Evolutionary conservation across 2,888 invertebrate species (phyloP).

Genomic region (Osedax fenrisi): DNA sequence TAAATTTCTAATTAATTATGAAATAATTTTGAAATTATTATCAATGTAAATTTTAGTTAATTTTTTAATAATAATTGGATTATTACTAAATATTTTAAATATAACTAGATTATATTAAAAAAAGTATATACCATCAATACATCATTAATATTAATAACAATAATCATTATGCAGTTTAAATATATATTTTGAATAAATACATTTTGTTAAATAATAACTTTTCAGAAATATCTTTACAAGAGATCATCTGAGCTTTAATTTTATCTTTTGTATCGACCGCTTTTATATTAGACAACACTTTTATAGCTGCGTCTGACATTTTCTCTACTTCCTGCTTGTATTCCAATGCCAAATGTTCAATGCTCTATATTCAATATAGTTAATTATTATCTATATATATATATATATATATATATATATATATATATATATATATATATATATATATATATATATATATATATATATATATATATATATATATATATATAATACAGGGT

Average conservation of each 20-base stretch:
- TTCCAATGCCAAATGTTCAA: not conserved
- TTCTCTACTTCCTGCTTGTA: not conserved
- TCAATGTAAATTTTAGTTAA: too few species aligned
- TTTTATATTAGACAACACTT: not conserved
- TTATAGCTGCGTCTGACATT: not conserved
- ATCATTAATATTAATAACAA: too few species aligned
- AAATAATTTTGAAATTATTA: too few species aligned
- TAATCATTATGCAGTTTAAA: too few species aligned
- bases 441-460: not conserved
- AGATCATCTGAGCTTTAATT: not conserved
- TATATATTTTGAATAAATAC: too few species aligned
- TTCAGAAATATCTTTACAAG: not conserved
- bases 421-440: not conserved
- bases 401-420: not conserved
- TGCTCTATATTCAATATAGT: not conserved
- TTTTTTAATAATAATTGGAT: too few species aligned
- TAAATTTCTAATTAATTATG: too few species aligned
- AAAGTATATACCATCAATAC: too few species aligned
- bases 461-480: not conserved
- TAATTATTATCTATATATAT: not conserved
- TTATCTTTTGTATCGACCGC: not conserved
- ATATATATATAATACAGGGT: not conserved
- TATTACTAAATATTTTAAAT: too few species aligned
- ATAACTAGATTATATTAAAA: too few species aligned
- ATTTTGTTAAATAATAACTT: not conserved